phyloP scores from a whole-genome alignment of 2,797 vertebrate species.

The Oryzias dopingdopingensis region DNA sequence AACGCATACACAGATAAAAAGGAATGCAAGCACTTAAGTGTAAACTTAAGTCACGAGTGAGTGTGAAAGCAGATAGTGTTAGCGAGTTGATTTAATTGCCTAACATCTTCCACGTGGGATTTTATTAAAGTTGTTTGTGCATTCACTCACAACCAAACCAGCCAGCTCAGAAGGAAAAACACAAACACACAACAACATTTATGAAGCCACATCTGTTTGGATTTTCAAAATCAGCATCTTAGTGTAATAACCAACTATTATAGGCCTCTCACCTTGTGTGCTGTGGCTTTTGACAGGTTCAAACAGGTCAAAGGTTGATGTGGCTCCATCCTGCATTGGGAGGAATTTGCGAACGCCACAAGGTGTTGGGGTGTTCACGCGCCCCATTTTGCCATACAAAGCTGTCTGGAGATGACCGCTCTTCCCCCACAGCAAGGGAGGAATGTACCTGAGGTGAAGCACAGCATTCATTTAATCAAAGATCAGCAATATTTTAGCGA shows the following conservation, averaged over 20 bases:
- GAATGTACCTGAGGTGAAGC: conserved; percentile 84
- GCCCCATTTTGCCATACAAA: conserved; percentile 93
- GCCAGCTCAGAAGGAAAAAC: conserved; percentile 1
- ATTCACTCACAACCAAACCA: not conserved
- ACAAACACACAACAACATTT: not conserved
- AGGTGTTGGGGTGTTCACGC: conserved; percentile 88
- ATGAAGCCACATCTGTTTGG: too few species aligned
- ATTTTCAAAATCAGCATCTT: too few species aligned
- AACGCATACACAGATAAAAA: conserved; percentile 30
- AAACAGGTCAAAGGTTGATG: conserved; percentile 93
- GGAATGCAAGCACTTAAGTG: conserved; percentile 18
- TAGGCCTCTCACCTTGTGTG: conserved; percentile 80
- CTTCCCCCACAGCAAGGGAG: conserved; percentile 94
- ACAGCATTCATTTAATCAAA: not conserved
- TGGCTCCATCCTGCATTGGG: conserved; percentile 91
- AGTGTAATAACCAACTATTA: not conserved
- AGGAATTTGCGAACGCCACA: conserved; percentile 88
- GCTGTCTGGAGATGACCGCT: conserved; percentile 94
- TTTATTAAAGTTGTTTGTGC: conserved; percentile 37
- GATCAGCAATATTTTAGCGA: too few species aligned
- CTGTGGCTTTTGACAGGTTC: conserved; percentile 84
- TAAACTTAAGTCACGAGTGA: conserved; percentile 35
- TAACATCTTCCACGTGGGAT: conserved; percentile 23
- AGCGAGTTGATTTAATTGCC: conserved; percentile 37
- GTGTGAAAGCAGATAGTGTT: conserved; percentile 14